phyloP scores from a whole-genome alignment of 2,113 vertebrate genomes.

The Lophochroa leadbeateri region DNA sequence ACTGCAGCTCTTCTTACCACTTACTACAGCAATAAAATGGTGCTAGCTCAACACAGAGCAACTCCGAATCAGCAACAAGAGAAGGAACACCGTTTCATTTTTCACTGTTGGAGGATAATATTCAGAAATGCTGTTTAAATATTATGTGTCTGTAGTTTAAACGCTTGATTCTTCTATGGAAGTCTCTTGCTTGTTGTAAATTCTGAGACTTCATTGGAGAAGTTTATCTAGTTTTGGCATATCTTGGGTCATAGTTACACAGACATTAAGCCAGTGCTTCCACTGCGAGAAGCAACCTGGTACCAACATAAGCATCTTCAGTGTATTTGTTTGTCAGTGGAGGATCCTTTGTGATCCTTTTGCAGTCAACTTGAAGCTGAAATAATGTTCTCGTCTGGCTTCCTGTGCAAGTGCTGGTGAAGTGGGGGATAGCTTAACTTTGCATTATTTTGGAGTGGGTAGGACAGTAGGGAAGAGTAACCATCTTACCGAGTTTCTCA shows the following conservation, averaged over 20 bases:
- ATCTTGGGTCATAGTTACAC: not conserved
- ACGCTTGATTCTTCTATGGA: fast-evolving
- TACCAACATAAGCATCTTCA: not conserved
- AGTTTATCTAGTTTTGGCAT: not conserved
- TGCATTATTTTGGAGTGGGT: not conserved
- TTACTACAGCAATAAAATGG: not conserved
- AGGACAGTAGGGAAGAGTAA: not conserved
- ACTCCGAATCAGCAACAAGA: not conserved
- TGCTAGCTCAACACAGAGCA: not conserved
- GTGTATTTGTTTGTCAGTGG: not conserved
- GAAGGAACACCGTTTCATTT: not conserved
- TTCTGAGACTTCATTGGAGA: not conserved
- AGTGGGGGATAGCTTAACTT: not conserved
- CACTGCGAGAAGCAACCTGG: not conserved
- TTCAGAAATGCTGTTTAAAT: not conserved
- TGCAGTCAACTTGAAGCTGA: not conserved
- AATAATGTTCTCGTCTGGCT: not conserved
- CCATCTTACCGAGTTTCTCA: not conserved
- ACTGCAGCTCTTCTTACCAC: not conserved
- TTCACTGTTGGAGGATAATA: not conserved
- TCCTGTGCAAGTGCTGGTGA: not conserved
- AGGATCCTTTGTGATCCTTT: not conserved
- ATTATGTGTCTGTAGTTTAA: not conserved
- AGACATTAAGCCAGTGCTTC: not conserved
- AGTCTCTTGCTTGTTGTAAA: not conserved